Conservation (phyloP, 2,888 invertebrate species). For the Euzophera pinguis region DNA sequence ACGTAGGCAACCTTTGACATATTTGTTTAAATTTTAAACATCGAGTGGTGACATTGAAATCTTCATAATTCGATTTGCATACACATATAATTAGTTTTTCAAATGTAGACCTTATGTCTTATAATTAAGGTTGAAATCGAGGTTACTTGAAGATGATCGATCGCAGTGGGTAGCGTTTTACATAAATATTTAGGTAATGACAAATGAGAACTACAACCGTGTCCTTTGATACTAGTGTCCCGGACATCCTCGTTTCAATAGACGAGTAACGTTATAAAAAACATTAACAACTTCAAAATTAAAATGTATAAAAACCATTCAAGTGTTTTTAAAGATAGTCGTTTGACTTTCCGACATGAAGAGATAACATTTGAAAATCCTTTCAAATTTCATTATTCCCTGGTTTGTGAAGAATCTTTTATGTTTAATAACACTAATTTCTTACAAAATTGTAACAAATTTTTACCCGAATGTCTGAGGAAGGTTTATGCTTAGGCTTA, state of each 20-base stretch:
- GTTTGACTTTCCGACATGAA: no score
- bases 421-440: no score
- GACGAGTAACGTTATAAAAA: no score
- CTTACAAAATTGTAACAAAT: no score
- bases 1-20: constrained; percentile 38
- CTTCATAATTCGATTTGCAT: constrained; percentile 21
- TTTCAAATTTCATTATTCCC: no score
- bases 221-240: not conserved
- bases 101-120: constrained; percentile 5
- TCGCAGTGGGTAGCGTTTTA: constrained; percentile 4
- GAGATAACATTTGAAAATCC: no score
- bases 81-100: constrained; percentile 10
- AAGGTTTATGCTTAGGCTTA: no score
- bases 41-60: constrained; percentile 38
- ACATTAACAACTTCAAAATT: no score
- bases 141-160: not conserved
- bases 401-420: no score
- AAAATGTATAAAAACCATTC: no score
- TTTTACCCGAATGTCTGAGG: no score
- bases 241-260: not conserved
- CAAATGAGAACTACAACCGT: not conserved
- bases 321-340: no score
- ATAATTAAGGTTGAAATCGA: constrained; percentile 2
- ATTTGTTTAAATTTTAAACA: constrained; percentile 28
- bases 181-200: constrained; percentile 2